Evolutionary conservation across 2,888 invertebrate species (phyloP), one percentile per base, ranked within the genome.

Genomic region (Xestia ashworthii): DNA sequence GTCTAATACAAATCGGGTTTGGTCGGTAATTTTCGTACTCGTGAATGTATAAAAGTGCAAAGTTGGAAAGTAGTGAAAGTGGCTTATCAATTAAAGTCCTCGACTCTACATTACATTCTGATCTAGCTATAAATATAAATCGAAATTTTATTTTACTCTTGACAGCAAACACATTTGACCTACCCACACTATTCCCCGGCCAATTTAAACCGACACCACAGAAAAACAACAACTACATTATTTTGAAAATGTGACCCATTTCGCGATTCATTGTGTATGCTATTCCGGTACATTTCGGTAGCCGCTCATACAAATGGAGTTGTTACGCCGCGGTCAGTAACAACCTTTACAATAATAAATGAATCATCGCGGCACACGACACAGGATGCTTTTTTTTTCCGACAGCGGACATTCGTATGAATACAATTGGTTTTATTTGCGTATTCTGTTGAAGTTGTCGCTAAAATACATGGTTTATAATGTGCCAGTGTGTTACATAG

Each of bases 261-360:
- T 74, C 69, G 50, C 74, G 70, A 78, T 83, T 89, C 88, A 86
- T 89, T 87, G 72, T 74, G 76, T 89, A 88, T 89, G 89, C 88
- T 71, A 82, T 89, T 83, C 66, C 74, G 64, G 76, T 81, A 80
- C 60, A 82, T 83, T 87, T 76, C 72, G 71, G 68, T 62, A 60
- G 75, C n/a, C 77, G 71, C 76, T 78, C 88, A 86, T 82, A 88
- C 76, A 88, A 89, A 89, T 88, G 84, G 84, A 84, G 84, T 89
- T 89, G 87, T 89, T 81, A 82, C 76, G 66, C 48, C 75, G 74
- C 62, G 81, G 78, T 80, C 80, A 79, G 79, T 83, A 85, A 85
- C 82, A 78, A 84, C 79, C 89, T 84, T 76, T 83, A 89, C 73
- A 88, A 89, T 87, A 89, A 85, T 89, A 87, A 87, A 87, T 89